These are phyloP conservation scores for Myopa testacea DNA, from an alignment of 2,888 invertebrate genomes.

Conservation along the genomic window DNA sequence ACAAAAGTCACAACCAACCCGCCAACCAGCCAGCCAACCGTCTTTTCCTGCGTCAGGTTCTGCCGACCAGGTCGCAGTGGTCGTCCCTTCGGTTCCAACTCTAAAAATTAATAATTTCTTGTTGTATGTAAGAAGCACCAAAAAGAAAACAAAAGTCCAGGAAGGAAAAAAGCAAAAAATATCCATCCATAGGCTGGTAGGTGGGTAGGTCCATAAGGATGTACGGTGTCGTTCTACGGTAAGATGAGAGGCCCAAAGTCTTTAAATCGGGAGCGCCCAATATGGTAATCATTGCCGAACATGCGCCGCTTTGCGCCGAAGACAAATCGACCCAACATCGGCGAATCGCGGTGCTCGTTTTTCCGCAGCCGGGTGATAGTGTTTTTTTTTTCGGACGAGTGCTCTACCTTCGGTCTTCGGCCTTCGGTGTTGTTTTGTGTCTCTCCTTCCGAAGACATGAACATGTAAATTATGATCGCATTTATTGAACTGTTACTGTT, in stretches of 20 bases:
- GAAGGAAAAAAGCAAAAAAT: conserved; percentile 2
- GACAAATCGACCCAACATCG: conserved; percentile 41
- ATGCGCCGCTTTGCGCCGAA: conserved; percentile 39
- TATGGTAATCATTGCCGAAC: conserved; percentile 46
- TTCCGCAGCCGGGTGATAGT: conserved; percentile 45
- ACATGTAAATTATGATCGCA: conserved; percentile 49
- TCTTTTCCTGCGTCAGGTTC: background rate
- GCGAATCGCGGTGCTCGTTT: conserved; percentile 28
- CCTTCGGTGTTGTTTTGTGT: conserved; percentile 9
- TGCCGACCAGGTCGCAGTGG: conserved; percentile 12
- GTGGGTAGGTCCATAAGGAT: background rate
- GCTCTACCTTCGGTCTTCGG: background rate
- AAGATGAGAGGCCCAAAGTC: conserved; percentile 42
- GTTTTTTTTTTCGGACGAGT: conserved; percentile 40
- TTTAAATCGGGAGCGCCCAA: conserved; percentile 47
- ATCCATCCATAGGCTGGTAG: background rate
- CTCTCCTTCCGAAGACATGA: conserved; percentile 23
- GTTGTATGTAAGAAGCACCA: conserved; percentile 38
- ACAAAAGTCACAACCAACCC: conserved; percentile 31
- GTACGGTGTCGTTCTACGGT: background rate
- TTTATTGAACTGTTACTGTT: conserved; percentile 51
- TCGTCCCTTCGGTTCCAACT: conserved; percentile 37
- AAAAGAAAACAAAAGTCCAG: conserved; percentile 1
- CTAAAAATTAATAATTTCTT: conserved; percentile 50
- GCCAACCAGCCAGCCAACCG: background rate